Percentiles rank a stretch among this genome's conserved stretches.
phyloP scores from a whole-genome alignment of 2,797 vertebrate genomes.

The Coracias cyanogaster region DNA sequence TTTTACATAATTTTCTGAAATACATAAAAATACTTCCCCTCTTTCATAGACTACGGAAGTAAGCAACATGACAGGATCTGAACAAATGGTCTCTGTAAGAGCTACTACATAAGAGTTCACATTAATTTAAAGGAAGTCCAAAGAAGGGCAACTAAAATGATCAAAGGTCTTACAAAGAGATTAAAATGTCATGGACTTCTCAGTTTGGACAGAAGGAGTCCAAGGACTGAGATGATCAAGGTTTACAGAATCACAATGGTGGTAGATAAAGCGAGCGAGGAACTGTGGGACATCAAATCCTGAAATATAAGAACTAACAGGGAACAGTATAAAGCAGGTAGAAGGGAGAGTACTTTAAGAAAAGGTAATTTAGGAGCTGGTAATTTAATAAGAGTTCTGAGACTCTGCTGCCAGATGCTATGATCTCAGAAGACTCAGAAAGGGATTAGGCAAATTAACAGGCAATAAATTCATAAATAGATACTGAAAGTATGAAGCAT shows the following conservation, averaged over 20 bases:
- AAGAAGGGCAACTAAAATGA: neutral
- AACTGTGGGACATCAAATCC: neutral
- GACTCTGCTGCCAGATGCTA: neutral
- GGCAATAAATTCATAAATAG: neutral
- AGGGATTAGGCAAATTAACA: neutral
- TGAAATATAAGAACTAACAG: neutral
- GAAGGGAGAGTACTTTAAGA: neutral
- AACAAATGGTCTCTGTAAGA: neutral
- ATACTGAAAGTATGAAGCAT: neutral
- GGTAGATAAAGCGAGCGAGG: neutral
- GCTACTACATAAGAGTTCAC: neutral
- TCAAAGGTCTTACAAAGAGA: neutral
- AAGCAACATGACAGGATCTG: neutral
- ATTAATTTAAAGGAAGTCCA: neutral
- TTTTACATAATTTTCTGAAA: neutral
- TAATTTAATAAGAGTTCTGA: neutral
- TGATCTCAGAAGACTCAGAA: neutral
- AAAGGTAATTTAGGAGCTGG: neutral
- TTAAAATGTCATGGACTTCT: neutral
- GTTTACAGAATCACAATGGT: neutral
- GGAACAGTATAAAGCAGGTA: neutral
- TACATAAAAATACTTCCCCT: neutral
- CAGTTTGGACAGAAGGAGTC: neutral
- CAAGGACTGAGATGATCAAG: neutral
- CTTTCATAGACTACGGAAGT: neutral